A percentile compares a stretch with the other conserved stretches of the same genome.
Conservation (phyloP, 2,797 vertebrate genomes). For the Zalophus californianus region DNA sequence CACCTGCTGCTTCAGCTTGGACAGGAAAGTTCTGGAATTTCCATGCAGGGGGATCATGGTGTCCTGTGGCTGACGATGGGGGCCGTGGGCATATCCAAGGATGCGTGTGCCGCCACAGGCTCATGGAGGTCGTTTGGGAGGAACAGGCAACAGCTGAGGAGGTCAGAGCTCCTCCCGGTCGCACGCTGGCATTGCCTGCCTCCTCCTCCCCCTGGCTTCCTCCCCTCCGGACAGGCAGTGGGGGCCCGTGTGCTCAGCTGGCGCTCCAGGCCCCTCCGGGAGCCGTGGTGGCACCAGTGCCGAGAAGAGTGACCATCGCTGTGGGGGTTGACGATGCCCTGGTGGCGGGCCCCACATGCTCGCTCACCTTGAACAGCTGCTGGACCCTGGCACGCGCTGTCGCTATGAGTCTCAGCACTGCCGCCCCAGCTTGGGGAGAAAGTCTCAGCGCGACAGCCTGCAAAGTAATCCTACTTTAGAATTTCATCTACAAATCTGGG, state of each 20-base stretch:
- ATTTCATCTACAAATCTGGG: constrained; percentile 78
- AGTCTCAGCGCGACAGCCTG: constrained; percentile 75
- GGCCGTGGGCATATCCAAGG: fast-evolving
- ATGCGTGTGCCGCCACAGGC: background rate
- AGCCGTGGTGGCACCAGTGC: background rate
- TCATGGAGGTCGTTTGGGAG: background rate
- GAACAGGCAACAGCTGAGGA: fast-evolving
- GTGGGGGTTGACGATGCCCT: fast-evolving
- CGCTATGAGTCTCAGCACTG: constrained; percentile 61
- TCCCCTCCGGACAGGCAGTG: background rate
- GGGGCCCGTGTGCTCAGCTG: background rate
- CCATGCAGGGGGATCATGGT: background rate
- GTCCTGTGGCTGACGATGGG: background rate
- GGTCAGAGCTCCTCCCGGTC: background rate
- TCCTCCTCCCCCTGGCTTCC: background rate
- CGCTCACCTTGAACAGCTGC: background rate
- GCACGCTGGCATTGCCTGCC: background rate
- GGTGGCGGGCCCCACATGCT: background rate
- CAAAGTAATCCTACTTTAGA: constrained; percentile 81
- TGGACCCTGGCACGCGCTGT: background rate
- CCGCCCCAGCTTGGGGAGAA: constrained; percentile 76
- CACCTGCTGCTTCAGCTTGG: background rate
- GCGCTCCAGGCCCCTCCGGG: background rate
- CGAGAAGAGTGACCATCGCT: background rate
- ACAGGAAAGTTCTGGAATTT: background rate